phyloP scores from a whole-genome alignment of 2,888 invertebrate genomes.

The Calameuta pallipes region DNA sequence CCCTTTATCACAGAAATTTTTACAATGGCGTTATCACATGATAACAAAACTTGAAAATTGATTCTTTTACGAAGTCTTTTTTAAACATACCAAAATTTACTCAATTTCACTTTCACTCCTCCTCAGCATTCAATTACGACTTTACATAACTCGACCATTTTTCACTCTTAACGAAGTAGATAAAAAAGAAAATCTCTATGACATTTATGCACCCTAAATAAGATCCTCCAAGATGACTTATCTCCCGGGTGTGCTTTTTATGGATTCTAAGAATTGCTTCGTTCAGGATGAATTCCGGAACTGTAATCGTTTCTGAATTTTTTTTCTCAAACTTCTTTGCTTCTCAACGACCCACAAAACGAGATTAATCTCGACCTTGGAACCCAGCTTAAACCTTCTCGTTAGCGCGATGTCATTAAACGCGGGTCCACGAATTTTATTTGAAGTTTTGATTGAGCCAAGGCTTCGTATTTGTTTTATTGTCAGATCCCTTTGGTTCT shows the following conservation, averaged over 20 bases:
- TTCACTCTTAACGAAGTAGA: not conserved
- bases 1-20: too few relatives aligned
- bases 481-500: not conserved
- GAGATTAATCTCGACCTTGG: not conserved
- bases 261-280: not conserved
- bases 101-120: not conserved
- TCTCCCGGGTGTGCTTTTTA: not conserved
- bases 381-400: not conserved
- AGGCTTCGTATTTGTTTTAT: not conserved
- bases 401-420: not conserved
- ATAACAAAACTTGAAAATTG: too few relatives aligned
- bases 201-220: not conserved
- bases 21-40: too few relatives aligned
- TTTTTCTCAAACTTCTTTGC: not conserved
- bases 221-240: not conserved
- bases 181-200: not conserved
- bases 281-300: not conserved
- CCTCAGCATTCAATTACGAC: too few relatives aligned
- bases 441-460: not conserved
- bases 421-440: not conserved
- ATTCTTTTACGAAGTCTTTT: not conserved
- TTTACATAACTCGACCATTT: not conserved
- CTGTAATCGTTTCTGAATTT: not conserved
- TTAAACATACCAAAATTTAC: not conserved
- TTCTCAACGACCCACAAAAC: not conserved